Percentiles rank a stretch among this genome's conserved stretches.
phyloP scores from a whole-genome alignment of 2,797 vertebrate genomes.

The Danio jaintianensis region DNA sequence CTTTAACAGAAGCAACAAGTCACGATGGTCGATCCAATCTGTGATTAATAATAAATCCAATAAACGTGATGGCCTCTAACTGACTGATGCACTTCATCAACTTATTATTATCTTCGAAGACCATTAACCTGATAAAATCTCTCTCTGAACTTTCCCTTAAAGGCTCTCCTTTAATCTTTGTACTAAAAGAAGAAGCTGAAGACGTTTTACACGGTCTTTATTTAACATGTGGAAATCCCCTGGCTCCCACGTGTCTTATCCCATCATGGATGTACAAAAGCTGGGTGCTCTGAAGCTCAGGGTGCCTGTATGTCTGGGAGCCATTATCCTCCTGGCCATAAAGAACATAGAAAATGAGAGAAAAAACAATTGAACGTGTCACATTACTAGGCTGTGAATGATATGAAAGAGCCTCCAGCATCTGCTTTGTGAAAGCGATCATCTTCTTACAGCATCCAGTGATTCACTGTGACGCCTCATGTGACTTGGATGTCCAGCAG shows the following conservation, averaged over 20 bases:
- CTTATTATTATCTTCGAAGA: constrained; percentile 5
- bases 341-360: constrained; percentile 9
- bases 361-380: constrained; percentile 22
- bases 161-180: constrained; percentile 16
- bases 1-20: constrained; percentile 7
- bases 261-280: constrained; percentile 16
- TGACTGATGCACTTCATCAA: constrained; percentile 12
- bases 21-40: neutral
- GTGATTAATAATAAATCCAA: constrained; percentile 7
- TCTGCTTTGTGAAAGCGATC: constrained; percentile 8
- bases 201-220: neutral
- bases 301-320: constrained; percentile 28
- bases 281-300: constrained; percentile 18
- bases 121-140: constrained; percentile 31
- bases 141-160: constrained; percentile 8
- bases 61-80: neutral
- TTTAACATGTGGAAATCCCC: constrained; percentile 15
- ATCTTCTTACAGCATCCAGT: constrained; percentile 6
- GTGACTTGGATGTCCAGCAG: neutral
- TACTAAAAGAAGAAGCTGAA: neutral
- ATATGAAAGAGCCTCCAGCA: constrained; percentile 10
- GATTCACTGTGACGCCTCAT: neutral
- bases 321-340: constrained; percentile 19
- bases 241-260: constrained; percentile 17
- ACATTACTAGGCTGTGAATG: constrained; percentile 30